phyloP scores from a whole-genome alignment of 30 jellyfish, hydroid and myxozoan genomes.

The Hydra vulgaris region DNA sequence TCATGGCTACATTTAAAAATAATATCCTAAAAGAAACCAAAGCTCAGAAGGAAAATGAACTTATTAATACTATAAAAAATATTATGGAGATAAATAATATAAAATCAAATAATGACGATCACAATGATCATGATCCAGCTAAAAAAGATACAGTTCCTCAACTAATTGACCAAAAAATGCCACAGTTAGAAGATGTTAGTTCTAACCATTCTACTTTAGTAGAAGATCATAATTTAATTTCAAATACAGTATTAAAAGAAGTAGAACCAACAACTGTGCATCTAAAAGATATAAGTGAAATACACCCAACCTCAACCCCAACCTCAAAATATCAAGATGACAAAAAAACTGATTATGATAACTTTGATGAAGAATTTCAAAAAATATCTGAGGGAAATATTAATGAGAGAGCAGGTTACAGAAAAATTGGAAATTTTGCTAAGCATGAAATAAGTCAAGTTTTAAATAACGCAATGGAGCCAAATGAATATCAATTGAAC shows the following conservation, averaged over 20 bases:
- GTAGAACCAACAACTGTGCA: background rate
- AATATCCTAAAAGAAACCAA: background rate
- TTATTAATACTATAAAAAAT: too few species aligned
- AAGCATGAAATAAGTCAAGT: background rate
- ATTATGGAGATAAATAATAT: background rate
- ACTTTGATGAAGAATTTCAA: background rate
- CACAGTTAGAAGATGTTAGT: background rate
- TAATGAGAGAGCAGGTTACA: background rate
- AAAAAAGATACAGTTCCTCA: background rate
- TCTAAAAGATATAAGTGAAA: too few species aligned
- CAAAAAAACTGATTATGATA: background rate
- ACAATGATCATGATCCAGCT: background rate
- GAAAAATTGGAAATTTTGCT: background rate
- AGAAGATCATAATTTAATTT: background rate
- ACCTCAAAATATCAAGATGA: background rate
- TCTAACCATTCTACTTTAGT: background rate
- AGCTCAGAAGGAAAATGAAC: background rate
- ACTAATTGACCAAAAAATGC: background rate
- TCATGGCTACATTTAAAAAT: background rate
- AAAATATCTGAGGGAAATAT: background rate
- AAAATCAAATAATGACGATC: background rate
- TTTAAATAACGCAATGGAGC: slow-evolving; percentile 17
- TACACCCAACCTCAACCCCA: too few species aligned
- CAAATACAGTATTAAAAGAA: background rate
- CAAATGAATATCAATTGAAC: background rate